Base-by-base conservation (phyloP, 35 echinoderm and acorn worm genomes). In the Hemicentrotus pulcherrimus region DNA sequence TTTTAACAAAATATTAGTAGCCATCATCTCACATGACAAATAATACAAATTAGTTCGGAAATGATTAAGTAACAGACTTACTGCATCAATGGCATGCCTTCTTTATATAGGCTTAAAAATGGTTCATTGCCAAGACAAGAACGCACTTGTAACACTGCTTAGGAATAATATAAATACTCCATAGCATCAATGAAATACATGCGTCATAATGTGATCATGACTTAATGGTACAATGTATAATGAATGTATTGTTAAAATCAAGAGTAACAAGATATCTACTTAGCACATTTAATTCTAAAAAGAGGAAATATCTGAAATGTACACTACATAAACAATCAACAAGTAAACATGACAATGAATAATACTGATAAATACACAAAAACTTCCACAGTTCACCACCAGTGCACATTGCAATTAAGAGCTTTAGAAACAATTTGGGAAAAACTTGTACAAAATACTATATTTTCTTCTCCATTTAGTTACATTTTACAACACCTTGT, bases 311-410 rank as follows among this genome's bases (percentile, higher is more conserved):
- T 78, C 65, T 59, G 4, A 78, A 78, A 78, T 78, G 22, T 78
- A 78, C 65, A 78, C 65, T 78, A 78, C 65, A 78, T 78, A 78
- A 22, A 78, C 65, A 78, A 78, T n/a, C 28, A n/a, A 78, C 65
- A 28, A 78, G 18, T 78, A 78, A 78, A 78, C 19, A 78, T 28
- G 65, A 78, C 65, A 78, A 78, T 78, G 18, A 78, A 78, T 78
- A 78, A 78, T 78, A 78, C 65, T 78, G 65, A 78, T 78, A 78
- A 78, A 28, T 78, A 78, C 22, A 78, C 22, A n/a, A 59, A 28
- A 78, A 55, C 50, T 10, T 55, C 50, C 0, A 55, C 50, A 55
- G 50, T 55, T 55, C 8, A 55, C 50, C 10, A 55, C 50, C 50
- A 55, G 50, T 11, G 50, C 50, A 15, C 50, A 55, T 55, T 55